These are phyloP conservation scores for Asteroscopus sphinx DNA, from an alignment of 2,888 invertebrate species.

Conservation along the genomic window DNA sequence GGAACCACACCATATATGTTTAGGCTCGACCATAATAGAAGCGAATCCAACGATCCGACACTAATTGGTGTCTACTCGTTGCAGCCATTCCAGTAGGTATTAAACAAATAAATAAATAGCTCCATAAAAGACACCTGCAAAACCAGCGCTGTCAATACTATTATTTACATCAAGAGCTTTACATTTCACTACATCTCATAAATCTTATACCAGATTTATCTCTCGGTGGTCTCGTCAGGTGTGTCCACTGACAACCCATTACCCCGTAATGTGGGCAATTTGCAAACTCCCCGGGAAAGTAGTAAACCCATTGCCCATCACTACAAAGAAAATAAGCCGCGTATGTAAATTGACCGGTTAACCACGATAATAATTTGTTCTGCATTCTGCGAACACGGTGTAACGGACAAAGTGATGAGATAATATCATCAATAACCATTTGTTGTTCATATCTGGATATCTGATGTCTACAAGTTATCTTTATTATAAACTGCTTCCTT, in stretches of 20 bases:
- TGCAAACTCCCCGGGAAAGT: conserved; percentile 56
- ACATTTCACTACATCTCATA: conserved; percentile 44
- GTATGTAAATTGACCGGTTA: conserved; percentile 51
- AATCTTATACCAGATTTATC: conserved; percentile 51
- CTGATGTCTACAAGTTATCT: conserved; percentile 2
- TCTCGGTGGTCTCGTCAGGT: conserved; percentile 51
- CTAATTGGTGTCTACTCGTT: too few relatives aligned
- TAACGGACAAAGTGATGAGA: conserved; percentile 14
- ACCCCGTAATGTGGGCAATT: conserved; percentile 66
- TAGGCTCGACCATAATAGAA: too few relatives aligned
- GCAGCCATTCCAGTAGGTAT: too few relatives aligned
- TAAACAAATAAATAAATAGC: not conserved
- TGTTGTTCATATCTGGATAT: conserved; percentile 17
- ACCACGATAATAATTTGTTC: conserved; percentile 51
- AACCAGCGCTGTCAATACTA: conserved; percentile 21
- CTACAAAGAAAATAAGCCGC: conserved; percentile 47
- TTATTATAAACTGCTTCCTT: conserved; percentile 8
- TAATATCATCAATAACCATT: conserved; percentile 21
- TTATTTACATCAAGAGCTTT: conserved; percentile 17
- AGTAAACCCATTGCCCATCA: conserved; percentile 38
- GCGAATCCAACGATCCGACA: too few relatives aligned
- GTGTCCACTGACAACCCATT: conserved; percentile 56
- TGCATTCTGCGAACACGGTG: conserved; percentile 15
- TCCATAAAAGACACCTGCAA: not conserved
- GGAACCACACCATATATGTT: too few relatives aligned